Conservation (phyloP, 2,797 vertebrate species). For the Anabacerthia variegaticeps region DNA sequence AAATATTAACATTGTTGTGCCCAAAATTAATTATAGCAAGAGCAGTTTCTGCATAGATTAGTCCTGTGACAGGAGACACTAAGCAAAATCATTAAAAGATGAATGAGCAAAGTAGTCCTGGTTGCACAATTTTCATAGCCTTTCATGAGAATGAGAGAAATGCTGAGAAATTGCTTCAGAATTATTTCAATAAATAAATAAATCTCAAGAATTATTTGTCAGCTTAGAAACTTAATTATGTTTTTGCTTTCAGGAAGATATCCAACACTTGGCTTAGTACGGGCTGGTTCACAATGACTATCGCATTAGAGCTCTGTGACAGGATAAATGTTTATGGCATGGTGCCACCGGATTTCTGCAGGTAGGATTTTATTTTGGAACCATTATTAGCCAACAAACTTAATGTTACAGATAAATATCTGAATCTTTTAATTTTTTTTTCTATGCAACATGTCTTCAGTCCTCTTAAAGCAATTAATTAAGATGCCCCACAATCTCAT, state of each 20-base stretch:
- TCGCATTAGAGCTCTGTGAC: constrained; percentile 95
- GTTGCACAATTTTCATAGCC: constrained; percentile 17
- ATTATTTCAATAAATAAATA: not conserved
- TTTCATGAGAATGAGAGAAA: constrained; percentile 18
- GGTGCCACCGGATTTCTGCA: constrained; percentile 98
- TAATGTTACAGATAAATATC: constrained; percentile 37
- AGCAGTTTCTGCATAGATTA: not conserved
- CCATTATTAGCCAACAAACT: constrained; percentile 4
- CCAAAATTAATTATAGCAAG: constrained; percentile 1
- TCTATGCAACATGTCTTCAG: not conserved
- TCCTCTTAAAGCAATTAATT: constrained; percentile 68
- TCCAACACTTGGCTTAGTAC: constrained; percentile 99
- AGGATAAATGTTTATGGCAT: constrained; percentile 96
- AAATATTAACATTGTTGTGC: not conserved
- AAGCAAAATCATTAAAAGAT: constrained; percentile 10
- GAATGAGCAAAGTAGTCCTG: not conserved
- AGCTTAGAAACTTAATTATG: constrained; percentile 61
- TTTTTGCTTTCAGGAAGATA: constrained; percentile 87
- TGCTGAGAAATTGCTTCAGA: not conserved
- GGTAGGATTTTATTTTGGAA: constrained; percentile 80
- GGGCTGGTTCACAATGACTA: constrained; percentile 99
- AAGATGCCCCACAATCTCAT: constrained; percentile 58
- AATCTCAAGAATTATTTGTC: constrained; percentile 1
- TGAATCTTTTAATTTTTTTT: constrained; percentile 31
- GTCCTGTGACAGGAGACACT: not conserved